Evolutionary conservation across 2,113 vertebrate genomes (phyloP), one percentile per base, ranked within the genome.

Genomic region (Ellobius talpinus): DNA sequence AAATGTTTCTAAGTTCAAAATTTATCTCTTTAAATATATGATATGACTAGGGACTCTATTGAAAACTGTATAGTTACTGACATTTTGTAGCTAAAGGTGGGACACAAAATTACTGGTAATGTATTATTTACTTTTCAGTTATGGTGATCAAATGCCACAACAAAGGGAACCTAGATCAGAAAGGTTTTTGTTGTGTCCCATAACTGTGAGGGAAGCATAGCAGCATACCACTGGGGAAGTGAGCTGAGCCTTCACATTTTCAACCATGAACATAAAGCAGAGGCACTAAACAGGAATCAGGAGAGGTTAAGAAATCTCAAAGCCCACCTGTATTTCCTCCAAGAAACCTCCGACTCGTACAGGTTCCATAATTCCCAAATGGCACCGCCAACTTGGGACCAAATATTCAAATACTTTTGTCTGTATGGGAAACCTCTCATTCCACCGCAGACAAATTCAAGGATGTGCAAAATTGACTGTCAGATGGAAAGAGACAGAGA

Each of bases 391-490:
- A n/a, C 11, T 39, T 29, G 13, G 13, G 1, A 61, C 24, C 52
- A 82, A n/a, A 3, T 39, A 9, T 61, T 82, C 55, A 82, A 61
- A 21, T 39, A 61, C 12, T 82, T 76, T 61, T 16, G 9, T 7
- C 12, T 82, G 16, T 39, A 23, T 1, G 0, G 1, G 11, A 82
- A 0, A 26, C 12, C 3, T 61, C 12, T 84, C 55, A 84, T 24
- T 29, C 6, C 3, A 61, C 6, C 2, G 77, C 10, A 47, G 1
- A 33, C 72, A 85, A 85, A 61, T 47, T 1, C 61, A 39, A 76
- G 8, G 1, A 78, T 29, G 14, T 31, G 17, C 14, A 1, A 0
- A 4, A 1, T 29, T 26, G 17, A 1, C 3, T 55, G 0, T 24
- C 36, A 93, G 39, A 23, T 13, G 19, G 8, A 21, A 3, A 23